Evolutionary conservation across 2,797 vertebrate genomes (phyloP).

Genomic region (Petrocephalus sullivani): DNA sequence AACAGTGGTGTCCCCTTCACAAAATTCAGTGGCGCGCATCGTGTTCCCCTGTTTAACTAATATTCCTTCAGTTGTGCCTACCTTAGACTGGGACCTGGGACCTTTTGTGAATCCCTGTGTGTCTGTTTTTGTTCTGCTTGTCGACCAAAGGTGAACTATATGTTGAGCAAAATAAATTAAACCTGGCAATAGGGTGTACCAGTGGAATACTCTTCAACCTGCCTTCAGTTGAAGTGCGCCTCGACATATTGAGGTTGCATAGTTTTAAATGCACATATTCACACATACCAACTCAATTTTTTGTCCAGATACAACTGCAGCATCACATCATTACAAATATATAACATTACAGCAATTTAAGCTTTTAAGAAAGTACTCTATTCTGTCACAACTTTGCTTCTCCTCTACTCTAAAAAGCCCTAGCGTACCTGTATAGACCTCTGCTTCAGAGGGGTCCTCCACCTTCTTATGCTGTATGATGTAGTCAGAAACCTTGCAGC

Average conservation of each 20-base stretch:
- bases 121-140: not conserved
- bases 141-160: not conserved
- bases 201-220: not conserved
- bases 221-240: not conserved
- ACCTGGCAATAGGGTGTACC: not conserved
- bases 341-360: not conserved
- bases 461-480: conserved; percentile 94
- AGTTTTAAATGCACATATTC: not conserved
- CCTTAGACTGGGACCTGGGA: not conserved
- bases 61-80: not conserved
- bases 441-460: conserved; percentile 87
- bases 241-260: not conserved
- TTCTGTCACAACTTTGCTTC: not conserved
- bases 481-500: conserved; percentile 91
- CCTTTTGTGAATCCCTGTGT: not conserved
- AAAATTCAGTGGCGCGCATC: not conserved
- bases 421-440: conserved; percentile 86
- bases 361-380: not conserved
- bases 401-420: not conserved
- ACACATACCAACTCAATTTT: not conserved
- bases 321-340: not conserved
- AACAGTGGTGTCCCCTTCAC: not conserved
- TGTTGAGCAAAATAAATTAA: conserved; percentile 2
- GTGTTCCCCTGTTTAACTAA: not conserved
- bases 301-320: not conserved